Percentiles rank a stretch among this genome's conserved stretches.
phyloP scores from a whole-genome alignment of 2,888 invertebrate species.

The Lepas anatifera region DNA sequence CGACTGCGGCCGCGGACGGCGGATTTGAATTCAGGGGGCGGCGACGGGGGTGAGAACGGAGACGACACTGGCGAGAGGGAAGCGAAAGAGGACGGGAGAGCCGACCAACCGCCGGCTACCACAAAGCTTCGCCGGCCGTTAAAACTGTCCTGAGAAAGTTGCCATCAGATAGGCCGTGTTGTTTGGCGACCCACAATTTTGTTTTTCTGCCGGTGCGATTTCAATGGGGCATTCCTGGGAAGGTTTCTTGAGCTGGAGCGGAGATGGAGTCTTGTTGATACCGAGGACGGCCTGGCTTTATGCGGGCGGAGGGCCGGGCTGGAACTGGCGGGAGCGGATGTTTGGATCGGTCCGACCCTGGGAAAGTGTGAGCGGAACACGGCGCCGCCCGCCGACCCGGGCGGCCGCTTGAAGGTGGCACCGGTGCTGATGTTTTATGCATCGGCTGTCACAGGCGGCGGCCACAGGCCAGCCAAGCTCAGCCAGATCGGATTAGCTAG shows the following conservation, averaged over 20 bases:
- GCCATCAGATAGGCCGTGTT: background rate
- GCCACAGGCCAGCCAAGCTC: no score
- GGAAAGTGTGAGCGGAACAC: background rate
- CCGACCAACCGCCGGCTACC: background rate
- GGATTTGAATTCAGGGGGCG: constrained; percentile 14
- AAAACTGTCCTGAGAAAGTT: constrained; percentile 24
- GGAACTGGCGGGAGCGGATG: background rate
- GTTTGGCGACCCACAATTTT: constrained; percentile 5
- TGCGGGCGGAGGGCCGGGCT: background rate
- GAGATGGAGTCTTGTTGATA: constrained; percentile 6
- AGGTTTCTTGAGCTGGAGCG: background rate
- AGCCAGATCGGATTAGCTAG: no score
- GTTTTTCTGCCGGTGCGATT: constrained; percentile 7
- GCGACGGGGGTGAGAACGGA: constrained; percentile 29
- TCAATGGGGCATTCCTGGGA: constrained; percentile 9
- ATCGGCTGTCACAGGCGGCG: no score
- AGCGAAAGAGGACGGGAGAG: background rate
- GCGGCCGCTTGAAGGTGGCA: background rate
- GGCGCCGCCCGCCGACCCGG: background rate
- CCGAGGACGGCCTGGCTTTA: background rate
- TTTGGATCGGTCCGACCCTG: background rate
- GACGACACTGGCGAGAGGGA: background rate
- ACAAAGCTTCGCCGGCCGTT: constrained; percentile 27
- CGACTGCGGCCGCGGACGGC: no score
- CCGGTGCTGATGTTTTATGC: background rate